Base-by-base conservation (phyloP, 2,797 vertebrate species). In the Coranthus polyacanthus region DNA sequence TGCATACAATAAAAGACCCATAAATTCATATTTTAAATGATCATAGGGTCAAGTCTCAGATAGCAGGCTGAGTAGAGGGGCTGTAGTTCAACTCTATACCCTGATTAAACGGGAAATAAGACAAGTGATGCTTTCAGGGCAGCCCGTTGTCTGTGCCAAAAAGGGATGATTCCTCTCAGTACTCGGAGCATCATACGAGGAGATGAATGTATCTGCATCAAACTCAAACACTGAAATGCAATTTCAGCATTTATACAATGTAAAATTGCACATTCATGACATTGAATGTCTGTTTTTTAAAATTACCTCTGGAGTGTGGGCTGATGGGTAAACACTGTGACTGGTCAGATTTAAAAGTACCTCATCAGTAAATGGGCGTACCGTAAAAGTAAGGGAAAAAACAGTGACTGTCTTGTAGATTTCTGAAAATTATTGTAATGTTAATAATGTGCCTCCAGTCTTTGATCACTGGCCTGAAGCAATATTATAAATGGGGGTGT, bases 401-500 rank as follows among this genome's bases (percentile, higher is more conserved):
- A 16, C 54, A 41, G 24, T 63, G 61, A 68, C 36, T 55, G 46
- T 78, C 46, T 29, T 42, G 38, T 54, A 61, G 13, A 61, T 60
- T 68, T 63, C 22, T 63, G 67, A 63, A 78, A 67, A 21, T 75
- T 11, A n/a, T n/a, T 45, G 54, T 72, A 52, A 34, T 45, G 18
- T 81, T 55, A 46, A 66, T 68, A 53, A 82, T 77, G 84, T 89
- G 84, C 82, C 88, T 90, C 79, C 55, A 69, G 71, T 68, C 75
- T 73, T 85, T 32, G 58, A 75, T 75, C 53, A 60, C 60, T 78
- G 68, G 72, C 54, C 77, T 75, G 46, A 82, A 90, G 88, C 85
- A 89, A 88, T 87, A 78, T 68, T 47, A 38, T 58, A 34, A 42
- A 42, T 22, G 51, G 13, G 16, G 12, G 34, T 68, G 41, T 72